phyloP scores from a whole-genome alignment of 2,113 vertebrate genomes.

The Centrocercus urophasianus region DNA sequence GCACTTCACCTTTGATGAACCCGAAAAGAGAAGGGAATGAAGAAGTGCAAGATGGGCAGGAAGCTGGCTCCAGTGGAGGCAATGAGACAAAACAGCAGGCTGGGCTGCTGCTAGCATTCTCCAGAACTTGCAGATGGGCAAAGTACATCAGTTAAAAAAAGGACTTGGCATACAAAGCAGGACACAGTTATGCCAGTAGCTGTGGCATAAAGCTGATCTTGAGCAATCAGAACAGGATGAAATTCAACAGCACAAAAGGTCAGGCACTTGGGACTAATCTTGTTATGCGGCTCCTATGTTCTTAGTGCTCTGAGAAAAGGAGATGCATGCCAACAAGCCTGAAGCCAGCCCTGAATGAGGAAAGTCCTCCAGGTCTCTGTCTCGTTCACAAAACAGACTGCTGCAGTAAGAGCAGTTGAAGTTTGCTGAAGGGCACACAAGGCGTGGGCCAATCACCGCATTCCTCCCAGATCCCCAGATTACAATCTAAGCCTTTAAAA shows the following conservation, averaged over 20 bases:
- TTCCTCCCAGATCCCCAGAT: neutral
- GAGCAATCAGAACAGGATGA: neutral
- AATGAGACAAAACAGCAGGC: neutral
- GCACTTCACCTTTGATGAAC: constrained; percentile 11
- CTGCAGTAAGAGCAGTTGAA: neutral
- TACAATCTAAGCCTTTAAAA: neutral
- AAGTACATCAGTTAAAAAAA: neutral
- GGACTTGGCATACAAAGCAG: neutral
- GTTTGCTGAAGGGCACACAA: neutral
- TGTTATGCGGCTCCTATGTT: neutral
- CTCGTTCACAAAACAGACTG: neutral
- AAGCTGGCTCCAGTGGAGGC: neutral
- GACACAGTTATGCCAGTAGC: neutral
- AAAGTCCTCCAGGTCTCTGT: neutral
- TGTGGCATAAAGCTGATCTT: neutral
- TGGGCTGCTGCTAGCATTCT: neutral
- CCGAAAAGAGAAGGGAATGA: constrained; percentile 22
- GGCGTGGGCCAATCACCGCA: neutral
- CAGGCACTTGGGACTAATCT: neutral
- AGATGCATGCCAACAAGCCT: neutral
- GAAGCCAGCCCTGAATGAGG: neutral
- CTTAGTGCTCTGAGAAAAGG: neutral
- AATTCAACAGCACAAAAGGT: neutral
- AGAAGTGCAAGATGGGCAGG: constrained; percentile 35
- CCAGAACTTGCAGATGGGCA: neutral